Base-by-base conservation (phyloP, 2,888 invertebrate species). In the Epsilonema sp. region DNA sequence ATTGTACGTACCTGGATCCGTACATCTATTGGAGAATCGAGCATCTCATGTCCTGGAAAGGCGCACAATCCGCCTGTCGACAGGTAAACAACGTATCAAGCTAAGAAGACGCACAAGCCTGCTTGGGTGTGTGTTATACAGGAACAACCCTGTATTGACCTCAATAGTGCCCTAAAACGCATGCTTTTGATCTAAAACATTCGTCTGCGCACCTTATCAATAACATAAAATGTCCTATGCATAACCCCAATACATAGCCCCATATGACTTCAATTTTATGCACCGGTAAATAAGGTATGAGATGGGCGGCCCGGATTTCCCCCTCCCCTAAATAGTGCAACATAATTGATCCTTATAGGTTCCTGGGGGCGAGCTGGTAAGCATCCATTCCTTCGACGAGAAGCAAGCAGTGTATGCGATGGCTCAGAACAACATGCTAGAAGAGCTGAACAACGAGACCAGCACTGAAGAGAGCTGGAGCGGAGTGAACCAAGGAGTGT, bases 21-120 rank as follows among this genome's bases (percentile, higher is more conserved):
- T 44, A 22, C n/a, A 24, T 44, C 22, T 44, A 44, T 26, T 44
- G 44, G 44, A 11, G 44, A 39, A 44, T 44, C 21, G 44, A 44
- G 16, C 44, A 44, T 20, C 36, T 3, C 3, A 31, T 44, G 44
- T 13, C 13, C 22, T 44, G 44, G 44, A 2, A 8, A 5, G 44
- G 36, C 24, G 44, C 44, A 8, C 2, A 37, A 4, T 22, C 20
- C 3, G 44, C 44, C 3, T 44, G 44, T 24, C n/a, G 25, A 37
- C 26, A 31, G 43, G 43, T 43, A 26, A 5, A 26, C 11, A 39
- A 5, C 11, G 22, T 19, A 39, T 19, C n/a, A 39, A 39, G 16
- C n/a, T n/a, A n/a, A n/a, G n/a, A n/a, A n/a, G n/a, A n/a, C n/a
- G n/a, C n/a, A n/a, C n/a, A n/a, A n/a, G n/a, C n/a, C n/a, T n/a